Conservation (phyloP, 1,140 invertebrate species). For the Alviniconcha marisindica region DNA sequence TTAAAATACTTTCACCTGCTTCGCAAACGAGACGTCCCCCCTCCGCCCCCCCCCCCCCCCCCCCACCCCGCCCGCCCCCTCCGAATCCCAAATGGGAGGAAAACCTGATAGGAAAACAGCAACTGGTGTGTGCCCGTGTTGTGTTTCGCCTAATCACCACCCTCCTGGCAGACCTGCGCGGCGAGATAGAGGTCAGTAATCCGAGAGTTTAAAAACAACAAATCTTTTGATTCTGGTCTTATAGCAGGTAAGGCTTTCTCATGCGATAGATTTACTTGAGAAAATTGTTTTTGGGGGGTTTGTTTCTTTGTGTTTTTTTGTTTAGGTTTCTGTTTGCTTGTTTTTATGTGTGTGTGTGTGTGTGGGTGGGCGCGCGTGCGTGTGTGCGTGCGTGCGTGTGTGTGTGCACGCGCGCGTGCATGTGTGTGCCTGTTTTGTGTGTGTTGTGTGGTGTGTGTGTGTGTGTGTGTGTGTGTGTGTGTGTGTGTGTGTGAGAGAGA, state of each 20-base stretch:
- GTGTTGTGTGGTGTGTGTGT: neutral
- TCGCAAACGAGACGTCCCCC: no score
- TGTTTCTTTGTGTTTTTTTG: neutral
- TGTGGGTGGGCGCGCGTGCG: neutral
- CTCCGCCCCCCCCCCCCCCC: neutral
- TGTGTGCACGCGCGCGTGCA: neutral
- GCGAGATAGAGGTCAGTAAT: no score
- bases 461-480: slow-evolving; percentile 12
- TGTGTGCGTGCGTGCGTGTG: slow-evolving; percentile 13
- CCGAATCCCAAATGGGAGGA: neutral
- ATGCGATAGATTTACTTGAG: no score
- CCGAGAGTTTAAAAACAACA: no score
- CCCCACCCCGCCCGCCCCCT: neutral
- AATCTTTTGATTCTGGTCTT: no score
- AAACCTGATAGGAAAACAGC: no score
- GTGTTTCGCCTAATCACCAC: no score
- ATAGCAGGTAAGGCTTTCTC: no score
- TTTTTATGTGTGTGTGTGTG: neutral
- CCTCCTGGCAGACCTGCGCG: no score
- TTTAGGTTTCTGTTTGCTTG: neutral
- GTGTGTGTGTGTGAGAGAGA: neutral
- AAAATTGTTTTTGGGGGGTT: neutral
- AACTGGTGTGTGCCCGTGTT: no score
- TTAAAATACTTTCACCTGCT: no score
- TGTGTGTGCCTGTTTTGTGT: neutral